Conservation (phyloP, 64 coral and sea anemone genomes). For the Hydrozoanthus tunicans region DNA sequence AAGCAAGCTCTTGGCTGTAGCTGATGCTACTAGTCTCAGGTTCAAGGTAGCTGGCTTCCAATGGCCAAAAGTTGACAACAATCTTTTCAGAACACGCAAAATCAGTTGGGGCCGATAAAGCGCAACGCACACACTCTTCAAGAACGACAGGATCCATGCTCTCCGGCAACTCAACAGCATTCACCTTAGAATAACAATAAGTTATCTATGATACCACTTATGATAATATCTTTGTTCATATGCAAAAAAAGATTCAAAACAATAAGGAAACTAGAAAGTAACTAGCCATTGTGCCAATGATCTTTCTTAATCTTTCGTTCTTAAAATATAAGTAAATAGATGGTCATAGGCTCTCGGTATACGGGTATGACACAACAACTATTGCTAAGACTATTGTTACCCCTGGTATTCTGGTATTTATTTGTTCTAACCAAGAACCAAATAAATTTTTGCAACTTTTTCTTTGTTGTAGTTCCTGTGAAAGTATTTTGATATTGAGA, state of each 20-base stretch:
- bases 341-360: too few species aligned
- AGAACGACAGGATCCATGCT: neutral
- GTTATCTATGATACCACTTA: too few species aligned
- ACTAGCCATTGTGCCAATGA: too few species aligned
- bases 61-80: constrained; percentile 70
- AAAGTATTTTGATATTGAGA: neutral
- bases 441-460: neutral
- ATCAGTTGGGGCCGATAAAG: constrained; percentile 1
- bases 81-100: neutral
- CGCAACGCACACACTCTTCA: constrained; percentile 9
- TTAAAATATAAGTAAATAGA: too few species aligned
- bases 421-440: too few species aligned
- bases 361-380: too few species aligned
- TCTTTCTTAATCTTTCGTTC: too few species aligned
- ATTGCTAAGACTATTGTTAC: too few species aligned
- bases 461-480: neutral
- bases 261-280: neutral
- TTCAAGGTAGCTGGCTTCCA: constrained; percentile 33
- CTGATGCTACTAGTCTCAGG: constrained; percentile 2
- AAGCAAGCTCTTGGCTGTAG: constrained; percentile 33
- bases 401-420: too few species aligned
- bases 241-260: neutral
- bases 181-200: neutral
- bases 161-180: constrained; percentile 14
- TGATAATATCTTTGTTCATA: too few species aligned